Evolutionary conservation across 2,888 invertebrate genomes (phyloP), one percentile per base, ranked within the genome.

Genomic region (Tachina fera): DNA sequence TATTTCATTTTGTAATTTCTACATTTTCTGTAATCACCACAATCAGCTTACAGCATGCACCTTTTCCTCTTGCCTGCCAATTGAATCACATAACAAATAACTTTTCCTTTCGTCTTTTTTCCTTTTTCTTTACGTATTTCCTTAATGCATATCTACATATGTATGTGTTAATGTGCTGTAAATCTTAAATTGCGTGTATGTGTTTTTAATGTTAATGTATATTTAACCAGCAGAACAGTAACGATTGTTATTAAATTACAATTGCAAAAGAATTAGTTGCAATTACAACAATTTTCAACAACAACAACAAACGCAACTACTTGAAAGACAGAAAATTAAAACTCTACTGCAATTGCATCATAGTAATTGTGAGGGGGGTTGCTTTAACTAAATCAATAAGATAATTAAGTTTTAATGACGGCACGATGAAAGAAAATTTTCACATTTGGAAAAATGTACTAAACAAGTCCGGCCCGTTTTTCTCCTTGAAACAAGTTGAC

Each of bases 161-260:
- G 41, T 79, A 47, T 78, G 43, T 82, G 61, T 65, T 45, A 61
- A 45, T 45, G 31, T 61, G 14, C 14, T 71, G 10, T 58, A 11
- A 49, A 58, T 47, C 9, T 53, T 11, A 41, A 68, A 68, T 41
- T 67, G 13, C 75, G 13, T 60, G 13, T 78, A 9, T 79, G 61
- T 63, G 49, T 72, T 39, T 71, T 82, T 63, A 58, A 70, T 31
- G 16, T 19, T 19, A 53, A 41, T 80, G 51, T 63, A 6, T 19
- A 14, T 39, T 56, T 19, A 60, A 67, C 19, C 65, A 85, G 80
- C 89, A 91, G 91, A 90, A 91, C 89, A 87, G 89, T 91, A 89
- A 89, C 90, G 84, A 91, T 91, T 89, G 88, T 91, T 88, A 91
- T 91, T 84, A 90, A 91, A 89, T 89, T 91, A 88, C 90, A 91